Evolutionary conservation across 2,113 vertebrate genomes (phyloP), one percentile per base, ranked within the genome.

Genomic region (Gnathonemus echidnorhynchus): DNA sequence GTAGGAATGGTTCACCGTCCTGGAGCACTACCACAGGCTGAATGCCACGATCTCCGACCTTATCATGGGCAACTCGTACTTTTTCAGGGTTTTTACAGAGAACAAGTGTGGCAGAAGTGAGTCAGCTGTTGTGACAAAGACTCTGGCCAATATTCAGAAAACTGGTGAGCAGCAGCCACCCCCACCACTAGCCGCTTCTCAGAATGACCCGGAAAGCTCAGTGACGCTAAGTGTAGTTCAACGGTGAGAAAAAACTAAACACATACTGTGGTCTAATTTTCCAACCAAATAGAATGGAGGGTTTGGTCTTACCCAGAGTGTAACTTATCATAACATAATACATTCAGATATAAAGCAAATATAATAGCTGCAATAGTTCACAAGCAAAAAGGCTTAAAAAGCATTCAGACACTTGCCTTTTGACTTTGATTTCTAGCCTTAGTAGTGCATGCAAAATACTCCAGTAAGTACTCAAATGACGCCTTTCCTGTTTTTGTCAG

Each of bases 1-100:
- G 2, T 92, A 99, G 98, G 97, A 98, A 91, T 99, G 98, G 98
- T 99, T 98, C 95, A 99, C 96, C 0, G 98, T 97, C 10, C 88
- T 98, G 95, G 98, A 99, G 84, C 97, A 96, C 91, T 98, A 97
- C 93, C 96, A 96, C 89, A 96, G 97, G 50, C 95, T 97, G 91
- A 97, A 96, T 90, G 98, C 97, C 95, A 98, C 97, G 24, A 19
- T 99, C 94, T 99, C 98, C 0, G 97, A 99, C 95, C 97, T 99
- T 93, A 97, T 99, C 93, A 97, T 99, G 70, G 98, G 98, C 90
- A 99, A 99, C 91, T 95, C 95, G 1, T 99, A 99, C 95, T 96
- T 93, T 89, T 99, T 99, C 95, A 95, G 96, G 3, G 97, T 97
- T 88, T 99, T 97, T 27, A 87, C 98, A 0, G 98, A 99, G 91